Base-by-base conservation (phyloP, 2,113 vertebrate species). In the Daphoenositta chrysoptera region DNA sequence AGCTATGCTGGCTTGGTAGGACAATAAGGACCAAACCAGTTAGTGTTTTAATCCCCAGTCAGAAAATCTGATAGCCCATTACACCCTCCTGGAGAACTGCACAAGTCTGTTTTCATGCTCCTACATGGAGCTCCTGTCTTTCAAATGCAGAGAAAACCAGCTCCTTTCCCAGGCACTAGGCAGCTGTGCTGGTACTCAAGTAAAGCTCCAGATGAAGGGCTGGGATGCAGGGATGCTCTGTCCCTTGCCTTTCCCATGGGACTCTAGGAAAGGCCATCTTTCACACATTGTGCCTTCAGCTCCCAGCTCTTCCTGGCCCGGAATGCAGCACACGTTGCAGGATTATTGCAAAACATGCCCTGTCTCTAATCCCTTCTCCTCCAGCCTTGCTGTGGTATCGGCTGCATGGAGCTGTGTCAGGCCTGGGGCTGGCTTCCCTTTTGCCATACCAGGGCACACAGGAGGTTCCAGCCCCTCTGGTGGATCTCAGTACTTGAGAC, bases 291-390 rank as follows among this genome's bases (percentile, higher is more conserved):
- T 12, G 33, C 56, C 54, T 91, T 73, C 3, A 19, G 26, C 60
- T 87, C 48, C 42, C 51, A 80, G 72, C 64, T 87, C 53, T 61
- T 93, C 75, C 61, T 37, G 50, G 85, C 61, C 83, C 81, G 45
- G 94, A 94, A 96, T 83, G 83, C 91, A 93, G 75, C 50, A 94
- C 94, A 93, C 15, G 13, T 94, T 91, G 85, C 70, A 83, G 80
- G 93, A 94, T 95, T 95, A 95, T 53, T 96, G 94, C 93, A 94
- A 93, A 84, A 93, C 94, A 96, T 82, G 88, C 66, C 77, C 83
- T 94, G 91, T 15, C 71, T 96, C 77, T 95, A 96, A 96, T 86
- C 90, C 86, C 57, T 88, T 92, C 95, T 95, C 87, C 87, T 96
- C 91, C 50, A 89, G 73, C 82, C 75, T 85, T 93, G 83, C 93